These are phyloP conservation scores for Apus apus DNA, from an alignment of 2,113 vertebrate species.

Conservation along the genomic window DNA sequence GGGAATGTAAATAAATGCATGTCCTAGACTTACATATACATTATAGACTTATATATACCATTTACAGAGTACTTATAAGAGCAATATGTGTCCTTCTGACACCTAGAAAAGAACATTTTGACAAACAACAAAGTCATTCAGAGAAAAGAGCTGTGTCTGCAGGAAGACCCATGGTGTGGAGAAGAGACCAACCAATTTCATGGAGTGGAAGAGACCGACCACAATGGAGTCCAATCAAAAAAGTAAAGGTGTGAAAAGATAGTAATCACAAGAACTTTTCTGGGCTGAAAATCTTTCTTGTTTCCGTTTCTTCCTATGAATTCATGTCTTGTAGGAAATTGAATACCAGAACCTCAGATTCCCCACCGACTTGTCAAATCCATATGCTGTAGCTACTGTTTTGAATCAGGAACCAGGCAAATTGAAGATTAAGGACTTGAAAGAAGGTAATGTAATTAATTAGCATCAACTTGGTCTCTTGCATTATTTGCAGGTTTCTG, in stretches of 20 bases:
- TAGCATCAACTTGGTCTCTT: neutral
- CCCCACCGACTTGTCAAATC: constrained; percentile 79
- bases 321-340: constrained; percentile 67
- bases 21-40: neutral
- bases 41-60: neutral
- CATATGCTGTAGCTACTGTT: constrained; percentile 86
- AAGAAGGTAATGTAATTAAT: constrained; percentile 78
- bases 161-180: constrained; percentile 29
- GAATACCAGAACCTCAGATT: constrained; percentile 74
- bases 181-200: neutral
- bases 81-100: constrained; percentile 33
- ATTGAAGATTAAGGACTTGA: constrained; percentile 79
- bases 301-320: constrained; percentile 3
- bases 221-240: neutral
- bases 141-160: constrained; percentile 31
- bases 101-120: constrained; percentile 65
- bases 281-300: neutral
- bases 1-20: neutral
- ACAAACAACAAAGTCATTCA: constrained; percentile 33
- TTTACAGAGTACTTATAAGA: constrained; percentile 9
- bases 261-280: neutral
- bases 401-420: constrained; percentile 85
- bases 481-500: neutral
- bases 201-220: neutral
- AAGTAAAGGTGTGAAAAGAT: constrained; percentile 61